Percentiles rank a stretch among this genome's conserved stretches.
These are phyloP conservation scores for Coturnix japonica DNA, from an alignment of 2,113 vertebrate genomes.

Conservation along the genomic window DNA sequence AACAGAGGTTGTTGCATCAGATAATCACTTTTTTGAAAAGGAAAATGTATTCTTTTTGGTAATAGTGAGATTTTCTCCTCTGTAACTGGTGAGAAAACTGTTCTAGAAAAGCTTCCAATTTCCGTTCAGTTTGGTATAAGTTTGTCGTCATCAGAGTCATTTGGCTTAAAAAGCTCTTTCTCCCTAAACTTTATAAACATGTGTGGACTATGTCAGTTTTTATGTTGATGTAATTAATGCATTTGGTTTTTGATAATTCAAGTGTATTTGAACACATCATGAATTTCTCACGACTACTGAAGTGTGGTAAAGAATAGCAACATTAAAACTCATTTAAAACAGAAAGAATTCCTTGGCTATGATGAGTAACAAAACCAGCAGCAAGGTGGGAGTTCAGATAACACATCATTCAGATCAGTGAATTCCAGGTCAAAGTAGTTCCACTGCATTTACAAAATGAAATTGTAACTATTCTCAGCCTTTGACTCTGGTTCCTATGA, in stretches of 20 bases:
- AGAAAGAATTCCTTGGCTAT: not conserved
- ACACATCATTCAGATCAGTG: not conserved
- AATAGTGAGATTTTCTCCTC: not conserved
- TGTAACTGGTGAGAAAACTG: not conserved
- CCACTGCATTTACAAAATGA: not conserved
- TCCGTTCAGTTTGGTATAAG: not conserved
- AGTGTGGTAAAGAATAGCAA: not conserved
- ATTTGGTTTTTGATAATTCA: not conserved
- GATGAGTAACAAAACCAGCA: not conserved
- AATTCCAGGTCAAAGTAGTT: not conserved
- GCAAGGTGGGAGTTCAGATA: not conserved
- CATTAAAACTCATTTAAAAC: not conserved
- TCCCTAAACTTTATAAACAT: not conserved
- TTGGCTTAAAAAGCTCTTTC: not conserved
- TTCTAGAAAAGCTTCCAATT: not conserved
- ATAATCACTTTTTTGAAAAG: not conserved
- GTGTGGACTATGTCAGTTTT: not conserved
- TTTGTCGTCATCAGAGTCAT: not conserved
- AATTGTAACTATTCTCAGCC: not conserved
- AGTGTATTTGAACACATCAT: not conserved
- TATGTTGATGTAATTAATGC: not conserved
- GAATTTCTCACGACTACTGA: not conserved
- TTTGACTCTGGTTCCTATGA: not conserved
- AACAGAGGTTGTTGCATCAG: not conserved
- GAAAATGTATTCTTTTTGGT: not conserved